Evolutionary conservation across 64 coral and sea anemone species (phyloP), one percentile per base, ranked within the genome.

Genomic region (Astreopora myriophthalma): DNA sequence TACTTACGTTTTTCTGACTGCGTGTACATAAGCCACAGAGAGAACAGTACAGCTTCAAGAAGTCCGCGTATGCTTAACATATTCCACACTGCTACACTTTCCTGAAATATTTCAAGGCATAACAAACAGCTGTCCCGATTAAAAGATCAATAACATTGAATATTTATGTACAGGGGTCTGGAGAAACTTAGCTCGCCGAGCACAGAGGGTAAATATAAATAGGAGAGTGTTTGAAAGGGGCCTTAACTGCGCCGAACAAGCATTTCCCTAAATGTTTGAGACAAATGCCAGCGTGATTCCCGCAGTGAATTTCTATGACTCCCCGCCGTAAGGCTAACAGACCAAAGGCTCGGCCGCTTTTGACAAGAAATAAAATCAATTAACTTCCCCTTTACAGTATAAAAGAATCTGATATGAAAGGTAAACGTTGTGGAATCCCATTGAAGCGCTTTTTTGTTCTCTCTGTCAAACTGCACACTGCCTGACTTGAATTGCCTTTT

Each of bases 1-100:
- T 80, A 83, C 79, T 83, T 38, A 83, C 79, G 79, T 38, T 83
- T 83, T 27, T 83, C 58, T n/a, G 79, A 35, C 55, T 57, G 20
- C 31, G 55, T 64, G 30, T 31, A 22, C 25, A 28, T 10, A 34
- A 83, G 26, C 55, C 57, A 64, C 19, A 65, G 22, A 38, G 19
- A 83, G 17, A 60, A 32, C 0, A 83, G 55, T 3, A 83, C 19
- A 36, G 38, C 33, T n/a, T 7, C n/a, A 14, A 83, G 12, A 0
- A 63, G 2, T 5, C 8, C 20, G 2, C 14, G 28, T 10, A 58
- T 11, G 33, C 79, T 37, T 37, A 33, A 7, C 79, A 83, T 83
- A 35, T 64, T 64, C 33, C 52, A 13, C 51, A 22, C 57, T 25
- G 30, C 19, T 64, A 26, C n/a, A 22, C 8, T 64, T 30, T 24